phyloP scores from a whole-genome alignment of 2,797 vertebrate species.

The Rhinoraja longicauda region DNA sequence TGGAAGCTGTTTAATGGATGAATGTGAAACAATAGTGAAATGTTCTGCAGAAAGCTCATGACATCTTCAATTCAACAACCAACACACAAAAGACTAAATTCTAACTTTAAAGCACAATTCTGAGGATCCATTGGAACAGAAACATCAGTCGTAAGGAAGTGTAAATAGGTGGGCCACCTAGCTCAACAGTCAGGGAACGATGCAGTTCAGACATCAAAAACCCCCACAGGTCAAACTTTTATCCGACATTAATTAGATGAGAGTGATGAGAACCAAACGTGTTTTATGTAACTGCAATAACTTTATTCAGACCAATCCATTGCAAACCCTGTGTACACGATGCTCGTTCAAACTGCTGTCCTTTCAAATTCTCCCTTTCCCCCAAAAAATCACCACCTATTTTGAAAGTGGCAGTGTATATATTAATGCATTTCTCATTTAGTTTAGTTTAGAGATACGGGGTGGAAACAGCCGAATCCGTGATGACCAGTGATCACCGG shows the following conservation, averaged over 20 bases:
- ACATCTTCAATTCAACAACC: not conserved
- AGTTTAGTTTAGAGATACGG: no score
- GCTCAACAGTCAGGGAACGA: not conserved
- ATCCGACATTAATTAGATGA: not conserved
- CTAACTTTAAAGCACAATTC: not conserved
- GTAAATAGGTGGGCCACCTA: not conserved
- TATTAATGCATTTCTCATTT: not conserved
- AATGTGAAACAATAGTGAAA: not conserved
- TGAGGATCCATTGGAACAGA: not conserved
- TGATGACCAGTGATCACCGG: no score
- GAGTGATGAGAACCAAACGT: not conserved
- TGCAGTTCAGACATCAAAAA: not conserved
- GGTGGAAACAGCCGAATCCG: no score
- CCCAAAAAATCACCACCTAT: not conserved
- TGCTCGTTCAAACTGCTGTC: not conserved
- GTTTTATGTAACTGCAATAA: not conserved
- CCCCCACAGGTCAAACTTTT: not conserved
- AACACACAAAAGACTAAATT: not conserved
- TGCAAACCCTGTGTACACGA: not conserved
- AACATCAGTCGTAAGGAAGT: not conserved
- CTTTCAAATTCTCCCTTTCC: not conserved
- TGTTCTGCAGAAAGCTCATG: not conserved
- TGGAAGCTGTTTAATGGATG: not conserved
- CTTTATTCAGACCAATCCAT: not conserved
- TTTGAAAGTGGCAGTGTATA: not conserved